A percentile compares a stretch with the other conserved stretches of the same genome.
phyloP scores from a whole-genome alignment of 2,888 invertebrate genomes.

The Odiellus spinosus region DNA sequence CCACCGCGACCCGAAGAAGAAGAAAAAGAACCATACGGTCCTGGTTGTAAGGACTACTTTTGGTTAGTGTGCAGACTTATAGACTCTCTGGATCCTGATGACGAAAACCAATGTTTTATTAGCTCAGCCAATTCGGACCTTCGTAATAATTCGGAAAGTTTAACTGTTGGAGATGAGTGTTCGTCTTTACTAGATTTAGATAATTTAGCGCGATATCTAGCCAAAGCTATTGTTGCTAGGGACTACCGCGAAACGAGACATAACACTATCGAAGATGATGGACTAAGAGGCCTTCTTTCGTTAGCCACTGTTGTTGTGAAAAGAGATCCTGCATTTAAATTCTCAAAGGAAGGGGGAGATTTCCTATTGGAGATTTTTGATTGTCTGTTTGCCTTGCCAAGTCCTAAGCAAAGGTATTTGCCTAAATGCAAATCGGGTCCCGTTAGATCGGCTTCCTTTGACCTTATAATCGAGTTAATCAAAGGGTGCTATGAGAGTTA shows the following conservation, averaged over 20 bases:
- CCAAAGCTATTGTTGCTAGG: conserved; percentile 53
- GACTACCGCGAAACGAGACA: conserved; percentile 69
- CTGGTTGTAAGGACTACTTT: conserved; percentile 85
- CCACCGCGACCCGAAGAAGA: conserved; percentile 41
- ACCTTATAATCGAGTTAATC: conserved; percentile 71
- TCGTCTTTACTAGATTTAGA: conserved; percentile 47
- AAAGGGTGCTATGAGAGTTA: conserved; percentile 73
- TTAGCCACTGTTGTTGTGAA: conserved; percentile 73
- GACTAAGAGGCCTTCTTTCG: conserved; percentile 69
- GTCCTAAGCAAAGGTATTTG: conserved; percentile 61
- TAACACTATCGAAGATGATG: conserved; percentile 71
- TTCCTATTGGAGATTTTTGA: conserved; percentile 50
- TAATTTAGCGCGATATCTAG: conserved; percentile 45
- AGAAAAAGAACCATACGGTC: conserved; percentile 86
- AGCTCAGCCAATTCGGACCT: too few species aligned
- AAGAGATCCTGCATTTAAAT: conserved; percentile 73
- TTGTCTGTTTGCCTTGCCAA: conserved; percentile 76
- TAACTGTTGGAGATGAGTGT: too few species aligned
- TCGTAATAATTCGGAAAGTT: too few species aligned
- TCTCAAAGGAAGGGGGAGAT: conserved; percentile 50
- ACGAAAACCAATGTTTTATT: too few species aligned
- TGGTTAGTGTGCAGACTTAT: conserved; percentile 78
- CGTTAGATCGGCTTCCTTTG: conserved; percentile 77
- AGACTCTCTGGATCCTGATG: conserved; percentile 49
- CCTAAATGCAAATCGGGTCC: conserved; percentile 84